Evolutionary conservation across 2,113 vertebrate species (phyloP), one percentile per base, ranked within the genome.

Genomic region (Coptodon bakossiorum): DNA sequence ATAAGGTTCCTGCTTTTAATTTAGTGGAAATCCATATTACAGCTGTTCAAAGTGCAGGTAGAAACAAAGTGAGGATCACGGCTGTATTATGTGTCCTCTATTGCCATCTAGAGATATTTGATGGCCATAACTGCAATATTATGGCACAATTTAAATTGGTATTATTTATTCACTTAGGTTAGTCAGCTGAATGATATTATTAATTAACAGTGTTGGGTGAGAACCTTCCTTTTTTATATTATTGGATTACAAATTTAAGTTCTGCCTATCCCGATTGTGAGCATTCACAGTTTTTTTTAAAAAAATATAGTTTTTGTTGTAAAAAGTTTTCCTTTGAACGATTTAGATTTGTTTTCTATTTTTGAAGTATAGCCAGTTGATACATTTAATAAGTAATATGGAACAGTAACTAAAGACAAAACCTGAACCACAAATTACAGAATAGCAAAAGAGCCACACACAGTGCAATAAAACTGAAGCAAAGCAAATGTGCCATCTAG

Each of bases 61-160:
- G 81, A 81, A 45, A 81, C 45, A 61, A 76, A 52, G 16, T 53
- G n/a, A 84, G 34, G 9, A 9, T 63, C 50, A 66, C 3, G 3
- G 10, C 5, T 34, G 7, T 6, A 85, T 91, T 89, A 3, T 50
- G 16, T 66, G 83, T 92, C 84, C 90, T 93, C 53, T 92, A 36
- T 80, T 88, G 92, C 94, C 93, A 94, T 92, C 95, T 94, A 93
- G 94, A 91, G 94, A 82, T 4, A 81, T 9, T 68, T 3, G 8
- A 83, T 53, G 56, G 57, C 53, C 61, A 85, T 76, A 90, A 83
- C 38, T n/a, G 27, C 38, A 61, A 27, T 19, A 40, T 61, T 48
- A 29, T 50, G 27, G 24, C 45, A 50, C 14, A 22, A 14, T 38
- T 73, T 73, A 16, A 73, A 29, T 29, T 73, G 7, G 9, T 31